A percentile compares a stretch with the other conserved stretches of the same genome.
These are phyloP conservation scores for Chamaedrilus cognettii DNA, from an alignment of 2,888 invertebrate species.

Conservation along the genomic window DNA sequence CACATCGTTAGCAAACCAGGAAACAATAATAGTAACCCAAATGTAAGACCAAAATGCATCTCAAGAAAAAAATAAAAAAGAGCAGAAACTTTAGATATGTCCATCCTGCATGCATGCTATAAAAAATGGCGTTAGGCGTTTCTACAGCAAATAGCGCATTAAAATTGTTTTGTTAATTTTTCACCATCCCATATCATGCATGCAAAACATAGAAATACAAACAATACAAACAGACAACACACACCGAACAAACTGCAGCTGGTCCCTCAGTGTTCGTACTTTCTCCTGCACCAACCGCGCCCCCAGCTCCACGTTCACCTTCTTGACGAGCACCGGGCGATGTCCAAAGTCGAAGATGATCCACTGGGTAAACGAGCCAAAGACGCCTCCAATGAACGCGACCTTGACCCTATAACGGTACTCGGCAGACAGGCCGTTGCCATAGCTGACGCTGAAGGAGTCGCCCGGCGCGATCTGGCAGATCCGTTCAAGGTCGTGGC, in stretches of 20 bases:
- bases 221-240: too few species aligned
- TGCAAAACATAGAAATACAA: too few species aligned
- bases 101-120: too few species aligned
- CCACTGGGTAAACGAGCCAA: slow-evolving; percentile 53
- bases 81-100: too few species aligned
- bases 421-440: not conserved
- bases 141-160: too few species aligned
- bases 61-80: too few species aligned
- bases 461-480: slow-evolving; percentile 50
- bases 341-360: slow-evolving; percentile 54
- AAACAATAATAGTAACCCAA: too few species aligned
- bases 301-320: slow-evolving; percentile 52
- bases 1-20: too few species aligned
- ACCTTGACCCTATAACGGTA: slow-evolving; percentile 29
- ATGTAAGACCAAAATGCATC: too few species aligned
- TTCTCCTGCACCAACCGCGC: slow-evolving; percentile 44
- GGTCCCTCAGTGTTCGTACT: slow-evolving; percentile 44
- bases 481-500: slow-evolving; percentile 31
- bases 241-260: slow-evolving; percentile 48
- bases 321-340: slow-evolving; percentile 46
- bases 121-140: too few species aligned
- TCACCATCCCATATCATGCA: too few species aligned
- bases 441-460: slow-evolving; percentile 35
- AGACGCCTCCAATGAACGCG: slow-evolving; percentile 48
- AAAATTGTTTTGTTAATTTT: too few species aligned